Evolutionary conservation across 2,113 vertebrate genomes (phyloP), one percentile per base, ranked within the genome.

Genomic region (Gobius niger): DNA sequence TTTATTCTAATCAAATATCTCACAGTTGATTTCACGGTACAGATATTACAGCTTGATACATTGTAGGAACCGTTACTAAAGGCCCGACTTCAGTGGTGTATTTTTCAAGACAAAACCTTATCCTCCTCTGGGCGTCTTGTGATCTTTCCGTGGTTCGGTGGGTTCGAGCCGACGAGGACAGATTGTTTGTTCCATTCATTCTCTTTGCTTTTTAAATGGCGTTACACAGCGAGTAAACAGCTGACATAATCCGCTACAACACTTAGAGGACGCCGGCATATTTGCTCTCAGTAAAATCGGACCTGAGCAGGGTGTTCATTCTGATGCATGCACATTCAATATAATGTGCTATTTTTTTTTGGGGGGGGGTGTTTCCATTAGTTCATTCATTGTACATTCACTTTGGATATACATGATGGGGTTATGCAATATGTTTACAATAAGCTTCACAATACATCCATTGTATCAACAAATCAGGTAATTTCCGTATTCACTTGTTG

Each of bases 61-160:
- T 9, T 12, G 3, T 16, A 7, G 14, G 46, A 47, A 41, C 61
- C 16, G 10, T n/a, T 15, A 61, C 63, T 13, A 59, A 70, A 56
- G 7, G 61, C 47, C 40, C 3, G n/a, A 42, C 51, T 16, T 24
- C 51, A 8, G 6, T 24, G 47, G 49, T 73, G 59, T 68, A 1
- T 74, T 76, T 66, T 51, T 50, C 44, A 46, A 42, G 44, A 42
- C 19, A 44, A 59, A 24, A 13, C 67, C 63, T 65, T 68, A 7
- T 74, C 68, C 63, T 76, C 47, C n/a, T 34, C 24, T 34, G 14
- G 64, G 75, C 67, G 15, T 87, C 83, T 85, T 88, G 78, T 87
- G 86, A 87, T 88, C 78, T 46, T 2, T 72, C 63, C 9, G 63
- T 34, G 81, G 76, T 75, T 85, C 10, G 2, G 19, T 13, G 49